Base-by-base conservation (phyloP, 2,113 vertebrate species). In the Himantopus leucocephalus region DNA sequence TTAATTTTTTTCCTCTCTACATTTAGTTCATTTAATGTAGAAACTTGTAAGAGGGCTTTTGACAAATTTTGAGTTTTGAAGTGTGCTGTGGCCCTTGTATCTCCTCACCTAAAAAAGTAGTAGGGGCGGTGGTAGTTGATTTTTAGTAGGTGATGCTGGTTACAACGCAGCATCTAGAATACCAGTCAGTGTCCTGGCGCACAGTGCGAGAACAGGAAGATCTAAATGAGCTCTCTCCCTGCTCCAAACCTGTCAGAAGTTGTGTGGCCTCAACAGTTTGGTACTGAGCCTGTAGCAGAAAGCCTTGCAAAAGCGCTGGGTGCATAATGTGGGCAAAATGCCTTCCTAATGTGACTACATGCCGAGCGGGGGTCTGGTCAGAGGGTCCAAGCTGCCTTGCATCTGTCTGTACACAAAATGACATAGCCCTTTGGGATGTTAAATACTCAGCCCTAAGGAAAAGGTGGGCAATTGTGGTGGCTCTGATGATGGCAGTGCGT, bases 401-500 rank as follows among this genome's bases (percentile, higher is more conserved):
- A 4, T 62, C 30, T 48, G 12, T 41, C 30, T 71, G 22, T 10
- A 7, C 45, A 22, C 45, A 37, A 50, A 53, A 48, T 13, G 52
- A 35, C 41, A 14, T 34, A 7, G 66, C 23, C 17, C 39, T 59
- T 78, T 10, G 50, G 50, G 37, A 5, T 52, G 29, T 56, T 73
- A 50, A 29, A 39, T 45, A 21, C 55, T 21, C 24, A 66, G 23
- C 32, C 37, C 20, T 16, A 14, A 56, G 17, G 60, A 81, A 45
- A 68, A 70, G 26, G 29, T 53, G 29, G 45, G 45, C 50, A 26
- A 0, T 34, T 47, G 52, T 30, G n/a, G 7, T 55, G 59, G n/a
- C 48, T 87, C 12, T 24, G 14, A 1, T 45, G 29, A 10, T 3
- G 37, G 39, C 39, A 73, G 24, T 12, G 3, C 1, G 0, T 64